Evolutionary conservation across 2,888 invertebrate species (phyloP).

Genomic region (Athrips mouffetella): DNA sequence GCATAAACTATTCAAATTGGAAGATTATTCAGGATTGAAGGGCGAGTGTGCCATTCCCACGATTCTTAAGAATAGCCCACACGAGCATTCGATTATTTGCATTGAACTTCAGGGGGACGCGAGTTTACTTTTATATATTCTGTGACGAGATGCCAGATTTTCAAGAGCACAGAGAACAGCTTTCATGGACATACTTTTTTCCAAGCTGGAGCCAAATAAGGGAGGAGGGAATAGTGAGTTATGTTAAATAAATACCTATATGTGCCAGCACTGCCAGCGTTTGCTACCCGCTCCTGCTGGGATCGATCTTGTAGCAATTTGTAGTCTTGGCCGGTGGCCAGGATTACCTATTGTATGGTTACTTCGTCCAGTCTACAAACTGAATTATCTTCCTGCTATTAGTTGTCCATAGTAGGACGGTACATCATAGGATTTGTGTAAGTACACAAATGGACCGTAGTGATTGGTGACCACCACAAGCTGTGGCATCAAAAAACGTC

Average conservation of each 20-base stretch:
- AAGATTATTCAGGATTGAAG: neutral
- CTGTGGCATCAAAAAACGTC: too few relatives aligned
- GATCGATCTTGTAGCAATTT: conserved; percentile 42
- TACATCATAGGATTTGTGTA: neutral
- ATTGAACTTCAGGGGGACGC: too few relatives aligned
- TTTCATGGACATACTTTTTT: neutral
- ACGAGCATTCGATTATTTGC: too few relatives aligned
- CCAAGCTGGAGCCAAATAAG: neutral
- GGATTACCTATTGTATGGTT: conserved; percentile 15
- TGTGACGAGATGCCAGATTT: too few relatives aligned
- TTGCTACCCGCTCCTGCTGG: neutral
- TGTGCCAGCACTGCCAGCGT: too few relatives aligned
- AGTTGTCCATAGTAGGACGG: neutral
- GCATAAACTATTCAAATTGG: neutral
- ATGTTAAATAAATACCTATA: neutral
- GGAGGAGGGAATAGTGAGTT: neutral
- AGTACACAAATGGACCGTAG: neutral
- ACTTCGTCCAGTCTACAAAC: neutral
- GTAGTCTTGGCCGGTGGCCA: conserved; percentile 43
- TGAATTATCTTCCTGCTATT: neutral
- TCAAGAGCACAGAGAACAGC: too few relatives aligned
- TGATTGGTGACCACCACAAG: too few relatives aligned
- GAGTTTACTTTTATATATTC: too few relatives aligned
- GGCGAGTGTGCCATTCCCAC: too few relatives aligned
- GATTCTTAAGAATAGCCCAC: too few relatives aligned